A percentile compares a stretch with the other conserved stretches of the same genome.
Evolutionary conservation across 1,140 invertebrate genomes (phyloP).

Genomic region (Drosophila micromelanica): DNA sequence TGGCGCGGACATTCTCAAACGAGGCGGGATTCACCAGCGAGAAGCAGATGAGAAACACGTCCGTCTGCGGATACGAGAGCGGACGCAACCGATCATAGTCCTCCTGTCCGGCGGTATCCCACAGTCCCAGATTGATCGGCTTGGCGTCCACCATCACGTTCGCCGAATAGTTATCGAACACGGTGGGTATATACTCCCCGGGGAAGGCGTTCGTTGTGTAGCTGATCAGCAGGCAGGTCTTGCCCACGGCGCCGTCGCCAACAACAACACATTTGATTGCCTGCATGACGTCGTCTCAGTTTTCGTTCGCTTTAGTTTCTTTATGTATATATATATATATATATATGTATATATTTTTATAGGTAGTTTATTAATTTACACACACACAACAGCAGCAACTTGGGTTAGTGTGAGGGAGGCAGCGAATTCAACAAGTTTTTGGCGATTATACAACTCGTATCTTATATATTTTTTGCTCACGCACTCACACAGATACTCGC

Average conservation of each 20-base stretch:
- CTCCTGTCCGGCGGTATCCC: constrained; percentile 97
- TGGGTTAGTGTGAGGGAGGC: constrained; percentile 24
- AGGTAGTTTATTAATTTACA: constrained; percentile 55
- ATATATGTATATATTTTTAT: constrained; percentile 9
- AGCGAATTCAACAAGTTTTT: constrained; percentile 56
- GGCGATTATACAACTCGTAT: constrained; percentile 75
- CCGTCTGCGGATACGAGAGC: constrained; percentile 98
- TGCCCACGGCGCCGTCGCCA: constrained; percentile 97
- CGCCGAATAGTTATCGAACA: constrained; percentile 99
- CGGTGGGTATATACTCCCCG: constrained; percentile 97
- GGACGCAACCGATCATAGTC: constrained; percentile 97
- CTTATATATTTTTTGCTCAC: constrained; percentile 50
- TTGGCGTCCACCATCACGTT: constrained; percentile 99
- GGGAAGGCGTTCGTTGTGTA: constrained; percentile 99
- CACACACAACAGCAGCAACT: constrained; percentile 19
- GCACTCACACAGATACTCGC: constrained; percentile 41
- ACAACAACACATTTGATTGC: constrained; percentile 98
- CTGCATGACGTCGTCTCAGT: constrained; percentile 88
- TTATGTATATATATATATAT: constrained; percentile 30
- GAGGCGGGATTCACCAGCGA: constrained; percentile 99
- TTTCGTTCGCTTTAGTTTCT: constrained; percentile 38
- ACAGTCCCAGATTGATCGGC: constrained; percentile 96
- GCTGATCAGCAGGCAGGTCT: constrained; percentile 98
- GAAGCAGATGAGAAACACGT: constrained; percentile 99
- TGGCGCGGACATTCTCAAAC: constrained; percentile 99